A percentile compares a stretch with the other conserved stretches of the same genome.
Evolutionary conservation across 2,797 vertebrate genomes (phyloP).

Genomic region (Denticeps clupeoides): DNA sequence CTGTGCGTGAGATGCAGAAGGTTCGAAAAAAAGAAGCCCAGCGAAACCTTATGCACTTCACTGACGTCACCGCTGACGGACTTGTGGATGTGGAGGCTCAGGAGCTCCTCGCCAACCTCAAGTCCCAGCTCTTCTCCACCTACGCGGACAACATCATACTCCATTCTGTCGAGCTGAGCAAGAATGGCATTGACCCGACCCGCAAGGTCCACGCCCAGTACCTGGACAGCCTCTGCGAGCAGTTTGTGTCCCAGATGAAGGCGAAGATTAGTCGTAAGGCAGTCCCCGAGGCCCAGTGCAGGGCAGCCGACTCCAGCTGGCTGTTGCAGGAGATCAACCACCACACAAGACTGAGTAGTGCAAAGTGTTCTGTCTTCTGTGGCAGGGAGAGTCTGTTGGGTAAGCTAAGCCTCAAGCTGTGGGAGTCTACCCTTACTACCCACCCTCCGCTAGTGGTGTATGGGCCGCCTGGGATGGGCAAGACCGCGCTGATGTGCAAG

Average conservation of each 20-base stretch:
- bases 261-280: slow-evolving; percentile 38
- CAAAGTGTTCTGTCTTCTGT: slow-evolving; percentile 39
- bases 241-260: slow-evolving; percentile 60
- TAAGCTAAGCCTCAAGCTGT: slow-evolving; percentile 47
- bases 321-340: slow-evolving; percentile 52
- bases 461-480: slow-evolving; percentile 60
- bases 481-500: slow-evolving; percentile 63
- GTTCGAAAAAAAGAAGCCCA: slow-evolving; percentile 40
- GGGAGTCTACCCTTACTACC: slow-evolving; percentile 29
- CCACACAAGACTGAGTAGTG: slow-evolving; percentile 36
- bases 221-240: slow-evolving; percentile 56
- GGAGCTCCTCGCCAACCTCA: slow-evolving; percentile 52
- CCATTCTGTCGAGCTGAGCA: slow-evolving; percentile 52
- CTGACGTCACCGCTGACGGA: slow-evolving; percentile 48
- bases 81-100: slow-evolving; percentile 54
- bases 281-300: too few species aligned
- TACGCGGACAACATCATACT: slow-evolving; percentile 40
- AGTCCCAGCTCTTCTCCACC: slow-evolving; percentile 38
- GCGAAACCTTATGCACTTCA: slow-evolving; percentile 39
- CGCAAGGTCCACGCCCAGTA: slow-evolving; percentile 58
- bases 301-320: slow-evolving; percentile 18
- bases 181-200: slow-evolving; percentile 40
- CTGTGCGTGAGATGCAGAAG: slow-evolving; percentile 56
- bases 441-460: slow-evolving; percentile 57
- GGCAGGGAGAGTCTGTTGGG: slow-evolving; percentile 58